These are phyloP conservation scores for Brienomyrus brachyistius DNA, from an alignment of 2,113 vertebrate species.

Conservation along the genomic window DNA sequence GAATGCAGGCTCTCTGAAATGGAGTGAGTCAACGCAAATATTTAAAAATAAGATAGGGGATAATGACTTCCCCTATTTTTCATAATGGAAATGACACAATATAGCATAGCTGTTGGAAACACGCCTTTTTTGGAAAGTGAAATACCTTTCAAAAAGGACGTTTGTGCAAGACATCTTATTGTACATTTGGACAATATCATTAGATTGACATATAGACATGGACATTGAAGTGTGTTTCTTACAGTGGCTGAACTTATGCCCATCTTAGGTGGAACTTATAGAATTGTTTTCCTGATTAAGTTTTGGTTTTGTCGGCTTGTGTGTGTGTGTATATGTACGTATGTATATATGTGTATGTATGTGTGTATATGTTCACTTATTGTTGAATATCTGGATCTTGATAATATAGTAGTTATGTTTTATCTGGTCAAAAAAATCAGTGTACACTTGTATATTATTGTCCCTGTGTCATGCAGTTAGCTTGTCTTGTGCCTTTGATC, in stretches of 20 bases:
- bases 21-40: not conserved
- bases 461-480: not conserved
- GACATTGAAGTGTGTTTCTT: not conserved
- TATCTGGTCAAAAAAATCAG: not conserved
- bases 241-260: not conserved
- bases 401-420: not conserved
- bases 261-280: not conserved
- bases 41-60: not conserved
- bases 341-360: no score
- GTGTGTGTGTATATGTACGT: no score
- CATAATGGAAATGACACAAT: not conserved
- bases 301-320: not conserved
- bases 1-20: not conserved
- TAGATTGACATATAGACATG: not conserved
- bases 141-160: not conserved
- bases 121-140: not conserved
- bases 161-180: not conserved
- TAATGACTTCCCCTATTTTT: conserved; percentile 2
- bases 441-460: not conserved
- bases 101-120: not conserved
- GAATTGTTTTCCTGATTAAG: not conserved
- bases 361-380: not conserved
- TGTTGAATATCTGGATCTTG: not conserved
- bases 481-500: not conserved
- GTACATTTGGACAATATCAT: not conserved